Base-by-base conservation (phyloP, 64 coral and sea anemone species). In the Montipora efflorescens region DNA sequence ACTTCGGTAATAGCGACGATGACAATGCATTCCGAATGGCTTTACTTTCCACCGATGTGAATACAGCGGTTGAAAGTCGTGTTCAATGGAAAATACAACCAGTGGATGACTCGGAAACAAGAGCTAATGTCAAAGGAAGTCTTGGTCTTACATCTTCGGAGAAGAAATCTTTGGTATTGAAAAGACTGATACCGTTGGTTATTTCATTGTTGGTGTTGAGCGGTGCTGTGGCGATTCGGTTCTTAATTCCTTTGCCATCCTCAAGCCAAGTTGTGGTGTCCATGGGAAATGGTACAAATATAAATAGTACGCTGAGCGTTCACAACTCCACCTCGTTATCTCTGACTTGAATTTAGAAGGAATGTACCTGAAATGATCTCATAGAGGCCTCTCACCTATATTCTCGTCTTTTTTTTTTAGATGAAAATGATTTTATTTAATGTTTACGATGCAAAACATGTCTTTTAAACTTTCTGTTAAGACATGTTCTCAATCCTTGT, bases 181-280 rank as follows among this genome's bases (percentile, higher is more conserved):
- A 85, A n/a, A 69, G 72, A 46, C 58, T 85, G 19, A 77, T 92
- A 11, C 90, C 90, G 0, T 18, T 92, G 9, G n/a, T 75, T 50
- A 59, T 84, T 59, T 73, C 80, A 1, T n/a, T 92, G 71, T 47
- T 92, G n/a, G 72, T 92, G 19, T 71, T 92, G 43, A 13, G 90
- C 47, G 90, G 48, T 23, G 79, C 90, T 14, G 49, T 83, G 12
- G 69, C 23, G 20, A 45, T 92, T 46, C 70, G 71, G 5, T 77
- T 92, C 44, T 59, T 92, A 47, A 69, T 92, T 77, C 90, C 90
- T 22, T 81, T 92, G 9, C 90, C 72, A 9, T 70, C 62, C 1
- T 85, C 61, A n/a, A 18, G 45, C 28, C 28, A 28, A 28, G 28
- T 28, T 28, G 28, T 28, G 28, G 28, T 28, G 28, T 28, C 28